Percentiles rank a stretch among this genome's conserved stretches.
These are phyloP conservation scores for Drosophila azteca DNA, from an alignment of 1,140 invertebrate species.

Conservation along the genomic window DNA sequence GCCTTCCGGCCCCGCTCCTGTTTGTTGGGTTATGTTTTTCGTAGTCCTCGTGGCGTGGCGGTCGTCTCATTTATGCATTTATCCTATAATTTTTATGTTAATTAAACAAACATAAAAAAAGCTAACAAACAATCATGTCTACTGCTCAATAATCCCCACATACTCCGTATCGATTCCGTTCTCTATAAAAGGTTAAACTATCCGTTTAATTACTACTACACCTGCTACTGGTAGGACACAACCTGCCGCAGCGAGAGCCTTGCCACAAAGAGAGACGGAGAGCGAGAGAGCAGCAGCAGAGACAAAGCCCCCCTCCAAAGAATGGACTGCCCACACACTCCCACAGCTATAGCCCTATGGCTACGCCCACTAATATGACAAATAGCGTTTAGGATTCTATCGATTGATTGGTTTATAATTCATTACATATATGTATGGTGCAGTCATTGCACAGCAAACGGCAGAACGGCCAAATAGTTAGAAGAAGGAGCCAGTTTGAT, in stretches of 20 bases:
- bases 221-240: constrained; percentile 72
- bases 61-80: constrained; percentile 30
- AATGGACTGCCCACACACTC: background rate
- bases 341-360: too few relatives aligned
- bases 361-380: too few relatives aligned
- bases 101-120: constrained; percentile 8
- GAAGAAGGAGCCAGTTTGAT: too few relatives aligned
- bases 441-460: too few relatives aligned
- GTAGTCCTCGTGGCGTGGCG: constrained; percentile 30
- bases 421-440: too few relatives aligned
- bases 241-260: background rate
- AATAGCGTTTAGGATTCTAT: too few relatives aligned
- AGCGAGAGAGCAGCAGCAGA: constrained; percentile 23
- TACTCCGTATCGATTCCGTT: constrained; percentile 40
- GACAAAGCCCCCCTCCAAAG: constrained; percentile 1
- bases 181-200: constrained; percentile 82
- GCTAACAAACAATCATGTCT: constrained; percentile 28
- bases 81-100: too few relatives aligned
- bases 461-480: too few relatives aligned
- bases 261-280: too few relatives aligned
- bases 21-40: constrained; percentile 41
- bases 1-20: constrained; percentile 19
- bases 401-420: too few relatives aligned
- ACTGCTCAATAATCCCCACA: constrained; percentile 54
- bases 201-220: constrained; percentile 84